A percentile compares a stretch with the other conserved stretches of the same genome.
Conservation (phyloP, 2,888 invertebrate species). For the Lasiommata megera region DNA sequence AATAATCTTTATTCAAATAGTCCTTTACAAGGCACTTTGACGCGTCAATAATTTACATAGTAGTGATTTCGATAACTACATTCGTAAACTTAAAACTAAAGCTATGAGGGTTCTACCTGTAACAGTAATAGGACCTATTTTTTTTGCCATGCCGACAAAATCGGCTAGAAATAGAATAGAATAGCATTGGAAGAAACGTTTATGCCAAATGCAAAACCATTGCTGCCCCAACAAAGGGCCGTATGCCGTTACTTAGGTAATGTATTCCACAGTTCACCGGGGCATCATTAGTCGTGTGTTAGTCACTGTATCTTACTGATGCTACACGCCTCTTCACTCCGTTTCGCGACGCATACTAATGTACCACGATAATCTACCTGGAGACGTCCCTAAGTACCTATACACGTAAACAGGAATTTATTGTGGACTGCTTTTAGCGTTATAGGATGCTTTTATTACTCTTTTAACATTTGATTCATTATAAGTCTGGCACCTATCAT, state of each 20-base stretch:
- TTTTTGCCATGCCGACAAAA: background rate
- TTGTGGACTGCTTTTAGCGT: constrained; percentile 7
- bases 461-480: too few relatives aligned
- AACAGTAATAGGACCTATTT: too few relatives aligned
- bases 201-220: constrained; percentile 6
- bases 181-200: background rate
- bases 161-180: background rate
- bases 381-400: constrained; percentile 27
- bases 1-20: too few relatives aligned
- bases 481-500: too few relatives aligned
- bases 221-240: constrained; percentile 22
- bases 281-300: constrained; percentile 50
- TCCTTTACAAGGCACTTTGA: too few relatives aligned
- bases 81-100: too few relatives aligned
- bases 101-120: too few relatives aligned
- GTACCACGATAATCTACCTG: constrained; percentile 31
- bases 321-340: constrained; percentile 53
- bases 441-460: too few relatives aligned
- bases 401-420: constrained; percentile 18
- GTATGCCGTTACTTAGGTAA: constrained; percentile 32
- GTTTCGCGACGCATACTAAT: constrained; percentile 45
- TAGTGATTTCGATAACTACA: too few relatives aligned
- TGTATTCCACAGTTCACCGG: constrained; percentile 43
- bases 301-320: constrained; percentile 54
- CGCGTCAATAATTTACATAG: too few relatives aligned